Conservation (phyloP, 2,797 vertebrate species). For the Enteromius mattozi region DNA sequence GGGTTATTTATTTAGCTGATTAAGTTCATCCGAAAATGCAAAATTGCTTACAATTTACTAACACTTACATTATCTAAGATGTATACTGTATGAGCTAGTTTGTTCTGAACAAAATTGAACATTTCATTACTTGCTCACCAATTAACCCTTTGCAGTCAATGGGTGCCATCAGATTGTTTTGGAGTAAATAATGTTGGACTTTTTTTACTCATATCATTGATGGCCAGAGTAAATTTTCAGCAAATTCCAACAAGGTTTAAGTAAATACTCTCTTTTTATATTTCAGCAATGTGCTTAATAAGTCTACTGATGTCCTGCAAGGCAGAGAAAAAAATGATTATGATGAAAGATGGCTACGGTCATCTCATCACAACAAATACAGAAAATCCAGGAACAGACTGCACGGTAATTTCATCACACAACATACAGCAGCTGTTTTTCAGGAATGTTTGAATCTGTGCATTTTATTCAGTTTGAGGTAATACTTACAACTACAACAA, state of each 20-base stretch:
- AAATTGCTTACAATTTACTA: too few species aligned
- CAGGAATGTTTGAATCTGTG: too few species aligned
- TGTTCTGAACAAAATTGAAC: background rate
- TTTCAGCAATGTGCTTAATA: conserved; percentile 63
- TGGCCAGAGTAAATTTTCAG: too few species aligned
- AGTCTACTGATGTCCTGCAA: conserved; percentile 63
- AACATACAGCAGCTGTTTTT: background rate
- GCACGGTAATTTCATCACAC: conserved; percentile 61
- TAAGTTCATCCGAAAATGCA: too few species aligned
- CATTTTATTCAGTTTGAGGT: background rate
- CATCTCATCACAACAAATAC: conserved; percentile 62
- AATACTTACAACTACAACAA: background rate
- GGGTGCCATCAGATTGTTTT: background rate
- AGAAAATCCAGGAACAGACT: conserved; percentile 72
- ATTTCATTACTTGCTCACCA: background rate
- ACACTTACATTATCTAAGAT: too few species aligned
- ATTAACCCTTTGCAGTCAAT: background rate
- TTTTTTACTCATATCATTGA: too few species aligned
- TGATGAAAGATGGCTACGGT: background rate
- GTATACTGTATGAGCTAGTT: too few species aligned
- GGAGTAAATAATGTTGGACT: background rate
- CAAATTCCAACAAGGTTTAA: background rate
- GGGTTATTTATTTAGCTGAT: background rate
- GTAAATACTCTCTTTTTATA: background rate
- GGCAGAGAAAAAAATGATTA: background rate